phyloP scores from a whole-genome alignment of 1,140 invertebrate genomes.

The Bathynomus jamesi region DNA sequence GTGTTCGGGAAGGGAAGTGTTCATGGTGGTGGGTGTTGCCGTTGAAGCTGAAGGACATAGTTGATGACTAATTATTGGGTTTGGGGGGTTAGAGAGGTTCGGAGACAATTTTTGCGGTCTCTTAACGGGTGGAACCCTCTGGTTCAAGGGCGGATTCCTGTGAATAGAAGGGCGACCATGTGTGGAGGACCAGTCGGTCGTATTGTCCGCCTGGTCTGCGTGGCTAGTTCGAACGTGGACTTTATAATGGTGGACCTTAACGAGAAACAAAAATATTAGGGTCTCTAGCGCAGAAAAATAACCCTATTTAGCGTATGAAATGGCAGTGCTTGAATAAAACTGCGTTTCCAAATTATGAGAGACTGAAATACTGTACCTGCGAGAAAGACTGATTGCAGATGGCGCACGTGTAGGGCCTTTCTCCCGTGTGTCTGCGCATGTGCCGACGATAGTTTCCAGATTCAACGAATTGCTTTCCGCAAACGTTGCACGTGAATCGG shows the following conservation, averaged over 20 bases:
- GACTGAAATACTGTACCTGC: constrained; percentile 17
- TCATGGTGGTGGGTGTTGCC: not conserved
- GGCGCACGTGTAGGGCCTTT: constrained; percentile 38
- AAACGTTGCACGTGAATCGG: constrained; percentile 32
- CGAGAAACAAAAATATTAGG: not conserved
- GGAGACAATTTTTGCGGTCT: not conserved
- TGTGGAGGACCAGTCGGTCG: not conserved
- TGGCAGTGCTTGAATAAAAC: not conserved
- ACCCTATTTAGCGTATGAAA: not conserved
- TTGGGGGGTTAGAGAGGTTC: not conserved
- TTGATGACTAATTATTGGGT: not conserved
- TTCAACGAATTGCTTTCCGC: constrained; percentile 37
- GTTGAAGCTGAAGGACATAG: not conserved
- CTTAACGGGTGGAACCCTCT: not conserved
- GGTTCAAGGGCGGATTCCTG: not conserved
- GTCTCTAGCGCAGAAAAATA: not conserved
- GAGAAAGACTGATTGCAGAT: constrained; percentile 39
- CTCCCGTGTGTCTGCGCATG: constrained; percentile 38
- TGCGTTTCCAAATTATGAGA: not conserved
- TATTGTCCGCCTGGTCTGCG: not conserved
- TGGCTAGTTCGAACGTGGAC: not conserved
- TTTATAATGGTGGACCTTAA: not conserved
- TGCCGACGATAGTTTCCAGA: constrained; percentile 38
- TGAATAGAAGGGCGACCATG: not conserved
- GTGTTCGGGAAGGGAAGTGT: not conserved